phyloP scores from a whole-genome alignment of 2,113 vertebrate species.

The Paralichthys olivaceus region DNA sequence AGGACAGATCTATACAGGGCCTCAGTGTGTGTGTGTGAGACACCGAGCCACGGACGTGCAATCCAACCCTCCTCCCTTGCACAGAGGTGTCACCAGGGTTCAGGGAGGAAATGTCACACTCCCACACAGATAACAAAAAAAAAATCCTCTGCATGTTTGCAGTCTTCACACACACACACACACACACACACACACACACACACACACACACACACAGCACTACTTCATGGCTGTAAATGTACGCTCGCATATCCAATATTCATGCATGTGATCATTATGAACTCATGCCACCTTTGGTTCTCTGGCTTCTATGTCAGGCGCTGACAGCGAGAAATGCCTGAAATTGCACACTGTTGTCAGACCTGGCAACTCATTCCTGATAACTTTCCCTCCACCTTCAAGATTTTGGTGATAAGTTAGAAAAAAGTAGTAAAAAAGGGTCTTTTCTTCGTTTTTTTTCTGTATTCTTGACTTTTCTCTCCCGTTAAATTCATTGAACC shows the following conservation, averaged over 20 bases:
- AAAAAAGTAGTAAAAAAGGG: not conserved
- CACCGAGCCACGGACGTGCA: too few species aligned
- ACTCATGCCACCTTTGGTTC: conserved; percentile 25
- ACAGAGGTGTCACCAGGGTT: conserved; percentile 47
- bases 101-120: conserved; percentile 52
- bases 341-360: conserved; percentile 45
- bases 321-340: conserved; percentile 40
- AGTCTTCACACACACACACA: not conserved
- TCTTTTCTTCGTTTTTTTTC: not conserved
- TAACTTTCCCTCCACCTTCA: not conserved
- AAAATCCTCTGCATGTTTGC: conserved; percentile 7
- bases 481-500: not conserved
- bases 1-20: too few species aligned
- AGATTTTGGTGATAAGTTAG: not conserved
- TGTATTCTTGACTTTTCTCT: conserved; percentile 10
- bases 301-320: conserved; percentile 19
- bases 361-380: conserved; percentile 35
- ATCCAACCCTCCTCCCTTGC: not conserved
- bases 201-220: not conserved
- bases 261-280: conserved; percentile 42
- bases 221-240: conserved; percentile 18
- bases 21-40: conserved; percentile 18
- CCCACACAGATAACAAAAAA: conserved; percentile 10
- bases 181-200: not conserved
- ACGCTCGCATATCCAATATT: conserved; percentile 23